Base-by-base conservation (phyloP, 37 sponge, comb jelly and placozoan species). In the Eunapius fragilis region DNA sequence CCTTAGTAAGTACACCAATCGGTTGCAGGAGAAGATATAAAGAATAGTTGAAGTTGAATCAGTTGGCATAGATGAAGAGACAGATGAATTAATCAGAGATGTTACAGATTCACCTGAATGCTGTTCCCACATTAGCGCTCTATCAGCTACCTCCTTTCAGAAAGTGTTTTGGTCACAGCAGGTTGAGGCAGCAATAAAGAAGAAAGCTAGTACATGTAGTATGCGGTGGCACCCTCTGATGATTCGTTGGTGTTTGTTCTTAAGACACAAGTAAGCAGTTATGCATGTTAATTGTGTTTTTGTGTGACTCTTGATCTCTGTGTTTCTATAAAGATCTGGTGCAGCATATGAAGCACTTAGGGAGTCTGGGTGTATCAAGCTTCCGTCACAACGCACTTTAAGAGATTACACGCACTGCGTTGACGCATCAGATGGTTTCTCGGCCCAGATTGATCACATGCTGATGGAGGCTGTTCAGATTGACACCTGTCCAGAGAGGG, bases 211-310 rank as follows among this genome's bases (percentile, higher is more conserved):
- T 26, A 76, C n/a, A n/a, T n/a, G n/a, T n/a, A n/a, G 82, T 3
- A 82, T 88, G 78, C 68, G 88, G 25, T 88, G 82, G 82, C 77
- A 88, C 37, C 88, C 88, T 12, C 70, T 82, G 14, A 88, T 88
- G 88, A 82, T 88, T 41, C 31, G 68, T 33, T 81, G 82, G 76
- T 88, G 88, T 71, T 27, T 88, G 31, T 88, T 82, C 34, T 82
- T 88, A 45, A 45, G 47, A 45, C 47, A 45, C 47, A 45, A 45
- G 69, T 80, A 45, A 45, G 47, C 47, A 45, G 47, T 45, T 45
- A 9, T 45, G 47, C 47, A 45, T 45, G 47, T 45, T 45, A 45
- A 45, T 45, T 45, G 47, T 45, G 47, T 45, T 45, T 45, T 45
- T 45, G 47, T 45, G 47, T 45, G 47, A 45, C 47, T 45, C 47